Evolutionary conservation across 2,797 vertebrate genomes (phyloP).

Genomic region (Rhincodon typus): DNA sequence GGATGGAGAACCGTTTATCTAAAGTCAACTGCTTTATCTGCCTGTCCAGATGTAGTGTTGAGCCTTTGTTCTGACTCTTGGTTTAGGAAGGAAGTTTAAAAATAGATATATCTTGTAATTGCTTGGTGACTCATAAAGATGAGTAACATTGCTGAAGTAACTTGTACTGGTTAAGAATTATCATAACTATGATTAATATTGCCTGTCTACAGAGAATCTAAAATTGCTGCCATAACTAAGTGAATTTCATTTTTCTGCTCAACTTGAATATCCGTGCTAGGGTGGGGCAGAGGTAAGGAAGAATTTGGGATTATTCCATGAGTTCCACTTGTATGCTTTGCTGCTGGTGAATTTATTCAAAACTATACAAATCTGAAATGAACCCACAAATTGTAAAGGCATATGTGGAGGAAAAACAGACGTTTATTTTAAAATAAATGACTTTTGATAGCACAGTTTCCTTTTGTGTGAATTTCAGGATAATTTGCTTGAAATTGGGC

Average conservation of each 20-base stretch:
- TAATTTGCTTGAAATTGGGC: background rate
- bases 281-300: background rate
- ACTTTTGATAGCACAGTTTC: background rate
- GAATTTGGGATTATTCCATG: background rate
- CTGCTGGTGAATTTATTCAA: background rate
- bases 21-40: conserved; percentile 30
- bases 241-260: background rate
- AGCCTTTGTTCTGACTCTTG: conserved; percentile 30
- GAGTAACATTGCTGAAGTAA: background rate
- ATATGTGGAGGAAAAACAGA: background rate
- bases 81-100: conserved; percentile 35
- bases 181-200: background rate
- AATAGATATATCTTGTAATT: conserved; percentile 29
- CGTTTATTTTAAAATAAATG: background rate
- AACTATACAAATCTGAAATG: background rate
- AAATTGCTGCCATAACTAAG: background rate
- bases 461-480: background rate
- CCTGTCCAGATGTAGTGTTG: conserved; percentile 19
- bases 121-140: background rate
- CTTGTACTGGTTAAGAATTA: background rate
- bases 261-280: background rate
- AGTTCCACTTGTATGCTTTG: background rate
- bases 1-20: conserved; percentile 20
- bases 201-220: background rate
- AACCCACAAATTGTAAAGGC: background rate